Evolutionary conservation across 2,888 invertebrate genomes (phyloP).

Genomic region (Conops quadrifasciatus): DNA sequence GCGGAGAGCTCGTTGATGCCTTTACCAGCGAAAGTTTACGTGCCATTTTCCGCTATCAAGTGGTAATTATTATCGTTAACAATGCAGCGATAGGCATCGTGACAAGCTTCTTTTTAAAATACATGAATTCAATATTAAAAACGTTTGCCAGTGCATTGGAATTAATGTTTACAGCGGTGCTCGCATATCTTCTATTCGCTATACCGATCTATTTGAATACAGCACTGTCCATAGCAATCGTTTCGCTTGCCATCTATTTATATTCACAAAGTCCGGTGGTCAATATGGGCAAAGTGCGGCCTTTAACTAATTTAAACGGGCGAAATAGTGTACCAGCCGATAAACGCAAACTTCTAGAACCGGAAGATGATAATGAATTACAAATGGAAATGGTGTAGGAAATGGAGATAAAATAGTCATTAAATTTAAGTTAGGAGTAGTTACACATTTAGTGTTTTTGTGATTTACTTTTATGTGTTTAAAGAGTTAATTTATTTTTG

Average conservation of each 20-base stretch:
- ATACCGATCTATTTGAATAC: conserved; percentile 87
- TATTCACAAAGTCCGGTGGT: conserved; percentile 91
- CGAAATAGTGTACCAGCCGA: conserved; percentile 41
- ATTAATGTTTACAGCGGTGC: conserved; percentile 86
- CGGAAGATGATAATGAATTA: conserved; percentile 54
- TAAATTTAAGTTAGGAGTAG: not conserved
- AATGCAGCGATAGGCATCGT: conserved; percentile 92
- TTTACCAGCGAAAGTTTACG: conserved; percentile 69
- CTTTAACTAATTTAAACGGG: conserved; percentile 46
- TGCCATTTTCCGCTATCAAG: conserved; percentile 73
- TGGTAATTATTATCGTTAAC: conserved; percentile 84
- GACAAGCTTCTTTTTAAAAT: conserved; percentile 91
- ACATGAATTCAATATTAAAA: conserved; percentile 93
- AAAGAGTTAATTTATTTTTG: not conserved
- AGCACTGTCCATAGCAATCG: conserved; percentile 80
- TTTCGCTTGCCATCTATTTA: conserved; percentile 82
- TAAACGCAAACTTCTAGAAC: conserved; percentile 53
- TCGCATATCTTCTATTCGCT: conserved; percentile 85
- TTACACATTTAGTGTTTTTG: not conserved
- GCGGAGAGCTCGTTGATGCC: conserved; percentile 72
- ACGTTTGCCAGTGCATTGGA: conserved; percentile 95
- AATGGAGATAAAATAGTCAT: not conserved
- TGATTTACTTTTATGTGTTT: conserved; percentile 3
- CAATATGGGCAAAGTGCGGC: conserved; percentile 65
- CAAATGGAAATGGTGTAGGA: conserved; percentile 59